phyloP scores from a whole-genome alignment of 2,797 vertebrate genomes.

The Lepilemur ruficaudatus region DNA sequence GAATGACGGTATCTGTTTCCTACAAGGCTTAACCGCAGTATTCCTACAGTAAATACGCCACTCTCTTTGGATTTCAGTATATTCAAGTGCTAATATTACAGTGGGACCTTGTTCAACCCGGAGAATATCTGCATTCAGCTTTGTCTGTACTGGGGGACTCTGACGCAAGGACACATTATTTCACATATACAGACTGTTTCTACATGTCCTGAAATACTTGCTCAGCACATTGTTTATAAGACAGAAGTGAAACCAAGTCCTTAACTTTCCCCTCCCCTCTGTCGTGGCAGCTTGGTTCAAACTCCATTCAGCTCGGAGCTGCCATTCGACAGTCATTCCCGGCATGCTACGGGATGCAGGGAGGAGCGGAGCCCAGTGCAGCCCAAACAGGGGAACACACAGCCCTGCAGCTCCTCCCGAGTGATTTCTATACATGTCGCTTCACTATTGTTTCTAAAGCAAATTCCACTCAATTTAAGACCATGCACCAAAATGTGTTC shows the following conservation, averaged over 20 bases:
- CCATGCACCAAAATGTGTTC: neutral
- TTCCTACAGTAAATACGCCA: neutral
- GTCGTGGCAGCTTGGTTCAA: neutral
- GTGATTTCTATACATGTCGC: neutral
- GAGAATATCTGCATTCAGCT: neutral
- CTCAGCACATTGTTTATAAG: neutral
- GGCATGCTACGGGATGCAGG: neutral
- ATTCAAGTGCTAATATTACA: neutral
- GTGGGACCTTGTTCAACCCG: neutral
- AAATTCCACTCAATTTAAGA: neutral
- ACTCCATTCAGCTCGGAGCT: neutral
- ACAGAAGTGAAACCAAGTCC: slow-evolving; percentile 2
- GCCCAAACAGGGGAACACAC: neutral
- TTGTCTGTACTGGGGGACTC: neutral
- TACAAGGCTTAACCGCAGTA: neutral
- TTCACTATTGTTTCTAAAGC: slow-evolving; percentile 21
- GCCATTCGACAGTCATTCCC: neutral
- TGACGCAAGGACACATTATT: neutral
- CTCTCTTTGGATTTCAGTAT: neutral
- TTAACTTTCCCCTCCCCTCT: neutral
- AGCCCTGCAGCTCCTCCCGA: neutral
- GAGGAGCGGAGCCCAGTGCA: neutral
- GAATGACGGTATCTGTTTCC: neutral
- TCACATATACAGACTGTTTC: neutral
- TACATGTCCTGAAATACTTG: neutral